Base-by-base conservation (phyloP, 2,113 vertebrate genomes). In the Brachypodius melanocephalos region DNA sequence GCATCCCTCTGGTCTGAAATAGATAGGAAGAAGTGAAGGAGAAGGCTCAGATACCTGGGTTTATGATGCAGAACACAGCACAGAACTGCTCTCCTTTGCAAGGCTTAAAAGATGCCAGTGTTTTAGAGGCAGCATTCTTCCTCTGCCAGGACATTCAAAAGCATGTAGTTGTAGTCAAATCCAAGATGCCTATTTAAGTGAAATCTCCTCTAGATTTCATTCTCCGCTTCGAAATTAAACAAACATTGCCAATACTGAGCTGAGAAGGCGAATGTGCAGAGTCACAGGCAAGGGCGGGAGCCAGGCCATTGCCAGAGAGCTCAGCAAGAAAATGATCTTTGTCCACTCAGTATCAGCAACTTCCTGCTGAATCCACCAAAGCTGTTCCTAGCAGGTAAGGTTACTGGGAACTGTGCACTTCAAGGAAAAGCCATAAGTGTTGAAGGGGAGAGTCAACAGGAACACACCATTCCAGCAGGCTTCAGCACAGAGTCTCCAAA, bases 121-220 rank as follows among this genome's bases (percentile, higher is more conserved):
- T 71, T 80, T 51, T 5, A 45, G 38, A 52, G 66, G 36, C 9
- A 79, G 43, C 29, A 42, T 17, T 77, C 46, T 49, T 87, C 68
- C 65, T 48, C 69, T 91, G 92, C 66, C 81, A 88, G 71, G 69
- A 59, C 46, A 55, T 46, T 84, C n/a, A 29, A 89, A 93, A 89
- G 66, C 69, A 32, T 43, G 18, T 49, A 49, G 95, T 25, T 67
- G 73, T 65, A 78, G 73, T 40, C 68, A 92, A 90, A 92, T 51
- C 19, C 65, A 68, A 75, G 65, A 67, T 61, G 66, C 36, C 73
- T 68, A 78, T 72, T 94, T 59, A 42, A 85, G 28, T 51, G 36
- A 90, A 65, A 59, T 85, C 89, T 94, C 88, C 49, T 80, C 65
- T 89, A 57, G 10, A 57, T 82, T 95, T 92, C 54, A 62, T 87